A percentile compares a stretch with the other conserved stretches of the same genome.
phyloP scores from a whole-genome alignment of 2,113 vertebrate species.

The Gallinago media region DNA sequence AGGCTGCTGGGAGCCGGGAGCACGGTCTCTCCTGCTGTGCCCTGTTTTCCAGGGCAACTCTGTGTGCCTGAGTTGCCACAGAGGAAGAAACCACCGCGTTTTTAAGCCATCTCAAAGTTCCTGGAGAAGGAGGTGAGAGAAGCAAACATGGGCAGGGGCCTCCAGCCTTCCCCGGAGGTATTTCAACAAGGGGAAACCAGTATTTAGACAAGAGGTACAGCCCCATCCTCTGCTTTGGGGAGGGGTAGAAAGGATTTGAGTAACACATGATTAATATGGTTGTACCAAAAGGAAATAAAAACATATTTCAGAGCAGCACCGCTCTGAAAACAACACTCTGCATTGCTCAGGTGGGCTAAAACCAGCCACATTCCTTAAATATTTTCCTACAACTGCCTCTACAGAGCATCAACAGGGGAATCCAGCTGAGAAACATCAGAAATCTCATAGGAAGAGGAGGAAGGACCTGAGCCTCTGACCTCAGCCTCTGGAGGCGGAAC shows the following conservation, averaged over 20 bases:
- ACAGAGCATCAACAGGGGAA: neutral
- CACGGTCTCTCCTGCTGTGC: neutral
- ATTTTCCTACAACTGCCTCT: neutral
- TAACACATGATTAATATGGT: neutral
- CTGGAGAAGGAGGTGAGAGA: neutral
- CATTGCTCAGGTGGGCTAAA: neutral
- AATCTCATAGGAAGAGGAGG: neutral
- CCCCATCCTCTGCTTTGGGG: neutral
- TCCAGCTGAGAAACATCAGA: neutral
- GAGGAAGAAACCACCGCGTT: neutral
- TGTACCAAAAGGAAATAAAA: neutral
- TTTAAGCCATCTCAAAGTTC: slow-evolving; percentile 26
- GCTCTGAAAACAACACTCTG: neutral
- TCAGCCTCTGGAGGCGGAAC: neutral
- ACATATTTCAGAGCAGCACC: neutral
- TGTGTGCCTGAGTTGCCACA: rapidly evolving
- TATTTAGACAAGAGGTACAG: neutral
- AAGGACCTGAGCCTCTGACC: neutral
- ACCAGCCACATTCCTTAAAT: neutral
- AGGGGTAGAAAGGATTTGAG: neutral
- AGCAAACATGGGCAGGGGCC: neutral
- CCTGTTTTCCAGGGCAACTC: slow-evolving; percentile 23
- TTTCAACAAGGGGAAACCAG: neutral
- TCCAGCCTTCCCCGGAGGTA: neutral
- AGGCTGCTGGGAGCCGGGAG: neutral